A percentile compares a stretch with the other conserved stretches of the same genome.
These are phyloP conservation scores for Etheostoma cragini DNA, from an alignment of 2,113 vertebrate species.

Conservation along the genomic window DNA sequence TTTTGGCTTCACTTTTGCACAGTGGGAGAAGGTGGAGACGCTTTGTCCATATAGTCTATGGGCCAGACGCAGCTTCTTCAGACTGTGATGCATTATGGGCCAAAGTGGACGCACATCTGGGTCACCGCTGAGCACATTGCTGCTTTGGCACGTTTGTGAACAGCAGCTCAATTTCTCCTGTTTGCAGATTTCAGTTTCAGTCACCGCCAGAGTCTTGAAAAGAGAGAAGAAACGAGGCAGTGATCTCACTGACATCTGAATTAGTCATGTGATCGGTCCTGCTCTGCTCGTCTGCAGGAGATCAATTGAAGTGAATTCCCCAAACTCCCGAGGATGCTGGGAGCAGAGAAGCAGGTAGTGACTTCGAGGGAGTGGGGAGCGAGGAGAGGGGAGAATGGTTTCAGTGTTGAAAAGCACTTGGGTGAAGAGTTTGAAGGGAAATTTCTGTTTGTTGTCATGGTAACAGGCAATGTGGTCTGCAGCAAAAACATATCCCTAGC, in stretches of 20 bases:
- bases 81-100: conserved; percentile 19
- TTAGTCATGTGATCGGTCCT: conserved; percentile 61
- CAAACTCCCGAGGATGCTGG: conserved; percentile 58
- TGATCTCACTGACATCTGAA: conserved; percentile 55
- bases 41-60: too few species aligned
- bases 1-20: too few species aligned
- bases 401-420: conserved; percentile 74
- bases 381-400: conserved; percentile 40
- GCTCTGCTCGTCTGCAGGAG: conserved; percentile 45
- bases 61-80: neutral
- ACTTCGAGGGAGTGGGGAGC: conserved; percentile 30
- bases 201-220: neutral
- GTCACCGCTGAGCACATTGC: conserved; percentile 12
- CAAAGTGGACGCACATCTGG: conserved; percentile 3
- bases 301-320: conserved; percentile 64
- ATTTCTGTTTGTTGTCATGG: conserved; percentile 88
- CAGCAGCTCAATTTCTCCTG: conserved; percentile 11
- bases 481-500: conserved; percentile 73
- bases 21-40: too few species aligned
- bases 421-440: conserved; percentile 79
- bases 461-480: conserved; percentile 84
- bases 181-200: conserved; percentile 16
- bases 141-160: neutral
- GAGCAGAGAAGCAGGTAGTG: conserved; percentile 50
- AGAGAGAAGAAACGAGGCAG: conserved; percentile 21